phyloP scores from a whole-genome alignment of 1,140 invertebrate species.

The Coboldia fuscipes region DNA sequence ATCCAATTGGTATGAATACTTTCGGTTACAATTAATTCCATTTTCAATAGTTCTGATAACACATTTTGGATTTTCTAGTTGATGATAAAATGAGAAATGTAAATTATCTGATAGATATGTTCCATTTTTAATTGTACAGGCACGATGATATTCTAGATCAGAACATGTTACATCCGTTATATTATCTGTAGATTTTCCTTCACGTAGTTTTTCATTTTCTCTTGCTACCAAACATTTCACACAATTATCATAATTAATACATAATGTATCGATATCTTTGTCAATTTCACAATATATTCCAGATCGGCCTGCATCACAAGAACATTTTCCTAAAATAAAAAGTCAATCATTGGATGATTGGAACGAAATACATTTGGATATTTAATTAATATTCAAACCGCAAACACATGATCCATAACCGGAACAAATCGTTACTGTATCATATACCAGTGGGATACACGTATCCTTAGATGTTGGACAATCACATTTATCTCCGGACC shows the following conservation, averaged over 20 bases:
- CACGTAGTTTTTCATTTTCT: neutral
- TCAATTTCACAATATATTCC: conserved; percentile 16
- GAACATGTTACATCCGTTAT: conserved; percentile 6
- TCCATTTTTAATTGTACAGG: conserved; percentile 8
- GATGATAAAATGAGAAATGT: conserved; percentile 2
- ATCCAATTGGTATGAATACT: conserved; percentile 23
- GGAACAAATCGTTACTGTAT: conserved; percentile 40
- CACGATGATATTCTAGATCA: conserved; percentile 12
- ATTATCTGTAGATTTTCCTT: neutral
- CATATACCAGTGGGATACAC: conserved; percentile 16
- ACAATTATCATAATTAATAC: conserved; percentile 16
- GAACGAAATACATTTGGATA: too few relatives aligned
- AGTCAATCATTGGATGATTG: too few relatives aligned
- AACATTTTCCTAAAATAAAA: too few relatives aligned
- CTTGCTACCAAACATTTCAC: conserved; percentile 9
- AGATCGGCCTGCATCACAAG: conserved; percentile 25
- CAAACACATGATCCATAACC: conserved; percentile 38
- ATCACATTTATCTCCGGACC: conserved; percentile 56
- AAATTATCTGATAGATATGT: neutral
- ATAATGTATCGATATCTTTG: conserved; percentile 17
- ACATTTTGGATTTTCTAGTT: conserved; percentile 12
- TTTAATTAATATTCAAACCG: too few relatives aligned
- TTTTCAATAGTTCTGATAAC: conserved; percentile 22
- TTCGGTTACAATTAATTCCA: conserved; percentile 24
- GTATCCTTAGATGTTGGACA: conserved; percentile 25